phyloP scores from a whole-genome alignment of 2,888 invertebrate genomes.

The Mythimna lalbum region DNA sequence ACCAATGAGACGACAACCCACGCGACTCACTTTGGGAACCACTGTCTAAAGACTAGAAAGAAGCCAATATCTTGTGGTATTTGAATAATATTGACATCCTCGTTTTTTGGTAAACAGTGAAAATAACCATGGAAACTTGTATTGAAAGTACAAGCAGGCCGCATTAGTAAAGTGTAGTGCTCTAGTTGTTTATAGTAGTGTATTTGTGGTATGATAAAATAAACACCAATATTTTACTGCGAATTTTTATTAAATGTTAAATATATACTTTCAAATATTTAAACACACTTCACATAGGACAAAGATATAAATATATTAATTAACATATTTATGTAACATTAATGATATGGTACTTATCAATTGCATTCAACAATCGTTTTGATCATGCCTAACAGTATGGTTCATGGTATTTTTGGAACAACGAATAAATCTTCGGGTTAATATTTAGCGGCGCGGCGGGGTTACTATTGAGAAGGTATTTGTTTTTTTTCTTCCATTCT shows the following conservation, averaged over 20 bases:
- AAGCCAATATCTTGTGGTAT: no score
- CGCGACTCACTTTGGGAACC: no score
- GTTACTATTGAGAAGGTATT: neutral
- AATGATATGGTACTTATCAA: conserved; percentile 79
- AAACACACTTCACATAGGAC: conserved; percentile 76
- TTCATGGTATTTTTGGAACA: conserved; percentile 24
- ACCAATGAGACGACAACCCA: no score
- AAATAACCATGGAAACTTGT: no score
- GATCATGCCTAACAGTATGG: conserved; percentile 42
- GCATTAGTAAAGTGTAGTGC: no score
- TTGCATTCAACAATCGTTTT: conserved; percentile 63
- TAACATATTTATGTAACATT: conserved; percentile 71
- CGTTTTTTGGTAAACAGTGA: no score
- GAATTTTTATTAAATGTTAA: conserved; percentile 81
- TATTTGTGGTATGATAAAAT: conserved; percentile 9
- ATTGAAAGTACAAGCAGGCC: no score
- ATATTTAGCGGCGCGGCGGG: neutral
- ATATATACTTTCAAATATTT: conserved; percentile 73
- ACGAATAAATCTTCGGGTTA: conserved; percentile 8
- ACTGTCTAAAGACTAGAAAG: no score
- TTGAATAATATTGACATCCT: no score
- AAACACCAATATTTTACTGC: conserved; percentile 63
- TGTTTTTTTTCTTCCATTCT: neutral
- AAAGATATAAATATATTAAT: conserved; percentile 72
- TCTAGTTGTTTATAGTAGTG: no score